These are phyloP conservation scores for Sepiola atlantica DNA, from an alignment of 2,888 invertebrate species.

Conservation along the genomic window DNA sequence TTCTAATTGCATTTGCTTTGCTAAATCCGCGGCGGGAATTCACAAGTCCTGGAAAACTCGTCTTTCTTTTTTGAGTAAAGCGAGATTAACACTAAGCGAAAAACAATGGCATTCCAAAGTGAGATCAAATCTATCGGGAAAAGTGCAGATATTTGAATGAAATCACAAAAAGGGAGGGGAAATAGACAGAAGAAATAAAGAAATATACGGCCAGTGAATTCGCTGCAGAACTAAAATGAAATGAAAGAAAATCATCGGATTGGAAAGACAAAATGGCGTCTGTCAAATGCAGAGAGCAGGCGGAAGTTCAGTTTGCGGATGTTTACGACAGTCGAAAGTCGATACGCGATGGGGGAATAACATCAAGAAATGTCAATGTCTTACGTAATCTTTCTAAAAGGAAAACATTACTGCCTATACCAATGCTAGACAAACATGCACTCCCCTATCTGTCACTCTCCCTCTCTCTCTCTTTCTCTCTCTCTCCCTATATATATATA, in stretches of 20 bases:
- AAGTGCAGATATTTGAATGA: not conserved
- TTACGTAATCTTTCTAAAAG: not conserved
- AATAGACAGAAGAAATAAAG: not conserved
- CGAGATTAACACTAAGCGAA: no score
- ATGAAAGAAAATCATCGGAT: not conserved
- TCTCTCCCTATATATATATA: not conserved
- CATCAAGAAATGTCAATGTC: conserved; percentile 6
- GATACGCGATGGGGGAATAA: not conserved
- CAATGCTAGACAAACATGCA: not conserved
- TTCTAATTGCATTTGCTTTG: no score
- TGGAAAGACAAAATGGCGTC: conserved; percentile 32
- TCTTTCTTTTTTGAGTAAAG: no score
- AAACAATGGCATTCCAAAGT: no score
- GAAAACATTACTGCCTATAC: not conserved
- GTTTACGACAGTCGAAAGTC: conserved; percentile 1
- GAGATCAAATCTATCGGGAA: no score
- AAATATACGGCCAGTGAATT: not conserved
- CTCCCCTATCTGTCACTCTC: no score
- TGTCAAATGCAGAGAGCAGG: not conserved
- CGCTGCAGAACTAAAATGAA: not conserved
- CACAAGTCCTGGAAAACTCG: no score
- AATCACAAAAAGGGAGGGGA: no score
- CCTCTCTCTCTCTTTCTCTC: no score
- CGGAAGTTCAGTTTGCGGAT: not conserved
- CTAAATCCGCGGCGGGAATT: no score